Evolutionary conservation across 35 echinoderm and acorn worm genomes (phyloP).

Genomic region (Holothuria glaberrima): DNA sequence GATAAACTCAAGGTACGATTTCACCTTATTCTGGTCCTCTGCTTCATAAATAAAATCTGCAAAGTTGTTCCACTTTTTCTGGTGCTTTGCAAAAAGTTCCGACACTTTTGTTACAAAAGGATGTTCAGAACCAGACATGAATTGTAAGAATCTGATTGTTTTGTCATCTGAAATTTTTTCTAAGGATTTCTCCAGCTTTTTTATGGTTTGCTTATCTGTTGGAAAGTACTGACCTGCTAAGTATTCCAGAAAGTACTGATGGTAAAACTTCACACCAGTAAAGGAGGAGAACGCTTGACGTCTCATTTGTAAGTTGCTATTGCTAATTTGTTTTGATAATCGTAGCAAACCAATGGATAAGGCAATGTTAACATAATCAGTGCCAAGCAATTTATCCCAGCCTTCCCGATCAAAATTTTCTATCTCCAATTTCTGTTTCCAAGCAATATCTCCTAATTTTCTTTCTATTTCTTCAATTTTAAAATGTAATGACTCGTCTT

Average conservation of each 20-base stretch:
- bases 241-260: conserved; percentile 34
- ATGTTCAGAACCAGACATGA: conserved; percentile 3
- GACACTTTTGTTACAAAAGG: not conserved
- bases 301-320: not conserved
- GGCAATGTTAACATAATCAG: not conserved
- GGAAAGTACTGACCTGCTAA: conserved; percentile 8
- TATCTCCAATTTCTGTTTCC: not conserved
- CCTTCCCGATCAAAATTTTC: not conserved
- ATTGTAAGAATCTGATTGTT: not conserved
- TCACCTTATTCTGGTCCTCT: not conserved
- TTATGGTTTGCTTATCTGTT: not conserved
- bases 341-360: conserved; percentile 13
- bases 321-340: conserved; percentile 13
- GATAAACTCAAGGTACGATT: not conserved
- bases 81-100: not conserved
- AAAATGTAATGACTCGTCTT: not conserved
- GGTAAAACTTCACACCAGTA: not conserved
- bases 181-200: not conserved
- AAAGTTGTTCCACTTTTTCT: conserved; percentile 12
- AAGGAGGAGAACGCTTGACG: not conserved
- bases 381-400: not conserved
- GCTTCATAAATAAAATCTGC: conserved; percentile 15
- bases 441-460: not conserved
- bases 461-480: conserved; percentile 1
- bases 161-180: not conserved